Evolutionary conservation across 1,140 invertebrate species (phyloP), one percentile per base, ranked within the genome.

Genomic region (Drosophila orena): DNA sequence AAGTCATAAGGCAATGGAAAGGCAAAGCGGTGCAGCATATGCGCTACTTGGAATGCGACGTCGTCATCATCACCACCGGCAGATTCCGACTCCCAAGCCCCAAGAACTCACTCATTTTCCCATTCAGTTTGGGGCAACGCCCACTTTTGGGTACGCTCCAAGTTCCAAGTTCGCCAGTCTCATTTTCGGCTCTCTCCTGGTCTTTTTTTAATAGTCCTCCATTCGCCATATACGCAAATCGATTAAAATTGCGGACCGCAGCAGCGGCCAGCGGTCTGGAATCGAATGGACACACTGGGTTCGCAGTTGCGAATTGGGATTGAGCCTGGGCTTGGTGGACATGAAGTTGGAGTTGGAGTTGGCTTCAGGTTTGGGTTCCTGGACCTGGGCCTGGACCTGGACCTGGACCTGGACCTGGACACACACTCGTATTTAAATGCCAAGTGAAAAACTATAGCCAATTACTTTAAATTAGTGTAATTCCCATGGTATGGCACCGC

Each of bases 401-500:
- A 20, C 7, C 2, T 11, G 56, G 15, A 35, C 8, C 24, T 40
- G 60, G 14, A 20, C 14, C 4, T 12, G 57, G 42, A 62, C 34
- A 61, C 69, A 74, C 71, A 74, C 70, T 74, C 77, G 84, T 72
- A 90, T 90, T 90, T 90, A 90, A 91, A 89, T 88, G 84, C 79
- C 80, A 90, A 89, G 85, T 89, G 80, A 86, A 91, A 91, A 84
- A 84, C 85, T 76, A 84, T 89, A 90, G 81, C 80, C 90, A 91
- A 91, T 91, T 91, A 91, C 81, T 90, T 88, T 86, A 91, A 91
- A 91, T 91, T 91, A 91, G 90, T 91, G 90, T 91, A 91, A 91
- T 91, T 91, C 90, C 85, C 84, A 88, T 89, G 84, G 69, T 53
- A 56, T 42, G 65, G 75, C 61, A 74, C 79, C 42, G 61, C 59